A percentile compares a stretch with the other conserved stretches of the same genome.
Evolutionary conservation across 2,888 invertebrate genomes (phyloP).

Genomic region (Stictocephala bisonia): DNA sequence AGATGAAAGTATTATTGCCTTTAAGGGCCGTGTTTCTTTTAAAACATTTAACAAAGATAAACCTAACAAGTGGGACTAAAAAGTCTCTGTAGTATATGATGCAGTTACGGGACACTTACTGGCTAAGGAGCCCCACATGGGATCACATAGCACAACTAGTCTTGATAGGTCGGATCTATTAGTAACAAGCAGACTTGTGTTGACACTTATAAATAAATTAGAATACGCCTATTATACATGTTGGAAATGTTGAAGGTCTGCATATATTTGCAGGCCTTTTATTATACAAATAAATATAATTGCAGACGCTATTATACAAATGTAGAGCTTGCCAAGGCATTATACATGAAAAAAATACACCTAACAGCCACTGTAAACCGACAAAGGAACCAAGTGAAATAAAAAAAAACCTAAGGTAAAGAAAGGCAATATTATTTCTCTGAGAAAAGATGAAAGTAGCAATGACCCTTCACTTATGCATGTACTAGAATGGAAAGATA

Average conservation of each 20-base stretch:
- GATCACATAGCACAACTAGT: conserved; percentile 1
- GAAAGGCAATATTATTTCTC: background rate
- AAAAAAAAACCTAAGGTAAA: conserved; percentile 30
- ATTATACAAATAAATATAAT: too few species aligned
- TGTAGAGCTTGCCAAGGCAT: conserved; percentile 14
- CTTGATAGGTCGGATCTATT: background rate
- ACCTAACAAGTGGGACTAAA: too few species aligned
- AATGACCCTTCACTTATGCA: background rate
- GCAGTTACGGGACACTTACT: conserved; percentile 5
- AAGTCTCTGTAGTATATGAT: conserved; percentile 8
- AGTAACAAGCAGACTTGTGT: conserved; percentile 14
- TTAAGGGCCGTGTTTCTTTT: too few species aligned
- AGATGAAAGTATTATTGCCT: conserved; percentile 21
- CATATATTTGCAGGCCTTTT: too few species aligned
- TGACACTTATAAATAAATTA: conserved; percentile 16
- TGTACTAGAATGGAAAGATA: conserved; percentile 29
- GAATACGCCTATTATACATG: background rate
- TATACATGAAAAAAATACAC: conserved; percentile 9
- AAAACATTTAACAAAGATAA: too few species aligned
- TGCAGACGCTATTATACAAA: conserved; percentile 14
- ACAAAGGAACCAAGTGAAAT: too few species aligned
- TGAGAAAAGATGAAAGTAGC: conserved; percentile 12
- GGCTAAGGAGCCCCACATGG: conserved; percentile 16
- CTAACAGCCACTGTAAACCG: conserved; percentile 10
- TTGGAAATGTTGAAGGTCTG: too few species aligned